Percentiles rank a stretch among this genome's conserved stretches.
Conservation (phyloP, 1,140 invertebrate species). For the Drosophila punjabiensis region DNA sequence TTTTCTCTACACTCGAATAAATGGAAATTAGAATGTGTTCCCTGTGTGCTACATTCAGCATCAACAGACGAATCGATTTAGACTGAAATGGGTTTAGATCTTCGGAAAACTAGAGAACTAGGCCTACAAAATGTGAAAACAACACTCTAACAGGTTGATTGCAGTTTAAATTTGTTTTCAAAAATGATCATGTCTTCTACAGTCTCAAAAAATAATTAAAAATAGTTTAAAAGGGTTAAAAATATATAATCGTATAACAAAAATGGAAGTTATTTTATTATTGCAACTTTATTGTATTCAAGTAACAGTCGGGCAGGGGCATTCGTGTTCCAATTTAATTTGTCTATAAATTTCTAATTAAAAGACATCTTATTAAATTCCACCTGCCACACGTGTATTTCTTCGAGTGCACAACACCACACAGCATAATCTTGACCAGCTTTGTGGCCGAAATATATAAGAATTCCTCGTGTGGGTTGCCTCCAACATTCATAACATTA, state of each 20-base stretch:
- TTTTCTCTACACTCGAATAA: slow-evolving; percentile 15
- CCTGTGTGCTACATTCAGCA: neutral
- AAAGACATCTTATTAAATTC: accelerated
- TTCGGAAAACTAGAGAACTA: neutral
- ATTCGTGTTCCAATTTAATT: accelerated
- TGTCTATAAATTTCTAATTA: no score
- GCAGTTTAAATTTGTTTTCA: no score
- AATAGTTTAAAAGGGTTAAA: no score
- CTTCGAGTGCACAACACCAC: slow-evolving; percentile 20
- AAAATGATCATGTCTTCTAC: no score
- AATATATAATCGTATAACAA: neutral
- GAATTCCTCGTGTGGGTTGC: slow-evolving; percentile 49
- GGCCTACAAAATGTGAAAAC: no score
- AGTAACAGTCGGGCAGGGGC: no score
- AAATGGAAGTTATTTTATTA: neutral
- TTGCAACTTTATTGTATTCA: neutral
- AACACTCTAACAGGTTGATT: neutral
- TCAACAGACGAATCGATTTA: neutral
- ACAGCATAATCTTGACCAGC: slow-evolving; percentile 28
- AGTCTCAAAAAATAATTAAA: neutral
- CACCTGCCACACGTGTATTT: slow-evolving; percentile 1
- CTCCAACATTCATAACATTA: slow-evolving; percentile 44
- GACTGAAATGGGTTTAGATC: neutral
- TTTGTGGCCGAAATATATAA: slow-evolving; percentile 33
- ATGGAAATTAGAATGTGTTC: neutral